phyloP scores from a whole-genome alignment of 1,140 invertebrate genomes.

The Phortica variegata region DNA sequence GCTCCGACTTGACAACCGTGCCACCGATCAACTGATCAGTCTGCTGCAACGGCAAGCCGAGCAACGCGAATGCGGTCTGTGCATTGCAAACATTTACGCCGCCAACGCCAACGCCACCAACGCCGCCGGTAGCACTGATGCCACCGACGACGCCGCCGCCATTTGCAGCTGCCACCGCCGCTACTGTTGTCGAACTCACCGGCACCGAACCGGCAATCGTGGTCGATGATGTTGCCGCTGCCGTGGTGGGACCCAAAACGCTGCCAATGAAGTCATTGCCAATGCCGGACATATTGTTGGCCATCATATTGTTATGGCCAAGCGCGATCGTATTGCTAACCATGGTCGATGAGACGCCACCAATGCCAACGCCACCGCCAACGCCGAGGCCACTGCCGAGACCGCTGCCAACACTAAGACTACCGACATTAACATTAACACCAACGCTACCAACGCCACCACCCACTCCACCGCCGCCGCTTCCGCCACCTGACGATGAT shows the following conservation, averaged over 20 bases:
- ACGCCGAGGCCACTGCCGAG: background rate
- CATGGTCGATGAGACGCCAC: slow-evolving; percentile 28
- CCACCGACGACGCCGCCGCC: slow-evolving; percentile 24
- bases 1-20: slow-evolving; percentile 36
- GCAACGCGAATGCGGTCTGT: slow-evolving; percentile 43
- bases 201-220: slow-evolving; percentile 34
- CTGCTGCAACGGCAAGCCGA: slow-evolving; percentile 39
- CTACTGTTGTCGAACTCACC: slow-evolving; percentile 32
- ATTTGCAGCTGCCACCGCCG: slow-evolving; percentile 20
- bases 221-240: slow-evolving; percentile 31
- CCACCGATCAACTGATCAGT: slow-evolving; percentile 28
- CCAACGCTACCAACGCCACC: background rate
- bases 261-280: slow-evolving; percentile 39
- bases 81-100: slow-evolving; percentile 32
- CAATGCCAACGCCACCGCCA: background rate
- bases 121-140: slow-evolving; percentile 10
- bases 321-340: too few species aligned
- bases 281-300: too few species aligned
- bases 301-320: too few species aligned
- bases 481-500: slow-evolving; percentile 1
- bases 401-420: slow-evolving; percentile 3
- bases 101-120: too few species aligned
- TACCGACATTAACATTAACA: too few species aligned
- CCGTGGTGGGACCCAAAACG: slow-evolving; percentile 27
- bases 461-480: too few species aligned